These are phyloP conservation scores for Monochamus saltuarius DNA, from an alignment of 1,140 invertebrate genomes.

Conservation along the genomic window DNA sequence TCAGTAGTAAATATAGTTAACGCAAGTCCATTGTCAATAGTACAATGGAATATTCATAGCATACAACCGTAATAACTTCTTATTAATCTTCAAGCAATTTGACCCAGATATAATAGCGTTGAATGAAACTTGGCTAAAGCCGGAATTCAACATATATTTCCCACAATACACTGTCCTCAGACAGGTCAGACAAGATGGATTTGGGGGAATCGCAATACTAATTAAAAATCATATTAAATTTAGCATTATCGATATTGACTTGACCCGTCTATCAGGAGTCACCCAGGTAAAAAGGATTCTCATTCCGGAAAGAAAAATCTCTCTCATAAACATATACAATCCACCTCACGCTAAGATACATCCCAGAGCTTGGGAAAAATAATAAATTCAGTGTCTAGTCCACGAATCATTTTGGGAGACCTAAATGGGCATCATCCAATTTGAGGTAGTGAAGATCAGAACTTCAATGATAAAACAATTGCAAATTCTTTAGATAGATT, in stretches of 20 bases:
- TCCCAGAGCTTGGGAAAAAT: background rate
- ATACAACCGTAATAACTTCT: constrained; percentile 3
- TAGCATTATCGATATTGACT: background rate
- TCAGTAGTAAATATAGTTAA: background rate
- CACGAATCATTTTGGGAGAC: background rate
- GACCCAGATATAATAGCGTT: constrained; percentile 12
- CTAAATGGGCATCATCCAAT: constrained; percentile 1
- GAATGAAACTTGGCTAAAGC: constrained; percentile 18
- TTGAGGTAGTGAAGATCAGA: background rate
- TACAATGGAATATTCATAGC: constrained; percentile 15
- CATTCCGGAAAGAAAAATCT: background rate
- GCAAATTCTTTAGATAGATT: background rate
- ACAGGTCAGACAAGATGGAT: constrained; percentile 11
- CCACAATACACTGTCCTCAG: background rate
- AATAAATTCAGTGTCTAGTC: background rate
- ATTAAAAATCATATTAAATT: constrained; percentile 2
- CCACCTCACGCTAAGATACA: background rate
- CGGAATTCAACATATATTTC: constrained; percentile 1
- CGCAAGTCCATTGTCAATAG: background rate
- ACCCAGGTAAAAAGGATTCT: background rate
- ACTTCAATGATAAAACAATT: background rate
- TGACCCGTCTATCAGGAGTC: background rate
- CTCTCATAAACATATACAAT: background rate
- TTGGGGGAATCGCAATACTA: constrained; percentile 4
- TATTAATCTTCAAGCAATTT: constrained; percentile 2